A percentile compares a stretch with the other conserved stretches of the same genome.
Evolutionary conservation across 2,888 invertebrate genomes (phyloP).

Genomic region (Ennomos erosarius): DNA sequence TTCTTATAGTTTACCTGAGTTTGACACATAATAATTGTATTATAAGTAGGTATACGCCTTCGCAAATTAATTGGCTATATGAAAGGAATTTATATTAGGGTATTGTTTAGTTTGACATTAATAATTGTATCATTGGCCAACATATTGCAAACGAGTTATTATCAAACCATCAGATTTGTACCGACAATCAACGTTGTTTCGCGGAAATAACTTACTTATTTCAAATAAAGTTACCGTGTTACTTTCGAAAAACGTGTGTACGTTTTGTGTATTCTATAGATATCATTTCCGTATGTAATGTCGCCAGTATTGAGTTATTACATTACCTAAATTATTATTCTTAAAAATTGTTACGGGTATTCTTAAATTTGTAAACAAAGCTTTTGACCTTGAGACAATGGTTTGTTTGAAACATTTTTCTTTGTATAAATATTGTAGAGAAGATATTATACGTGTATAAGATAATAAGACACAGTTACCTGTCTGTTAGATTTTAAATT

Average conservation of each 20-base stretch:
- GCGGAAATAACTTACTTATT: slow-evolving; percentile 8
- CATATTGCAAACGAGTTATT: slow-evolving; percentile 5
- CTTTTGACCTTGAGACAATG: neutral
- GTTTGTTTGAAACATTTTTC: neutral
- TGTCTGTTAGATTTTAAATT: too few relatives aligned
- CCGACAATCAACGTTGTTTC: slow-evolving; percentile 4
- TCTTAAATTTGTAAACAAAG: neutral
- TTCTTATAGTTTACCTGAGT: slow-evolving; percentile 13
- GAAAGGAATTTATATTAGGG: slow-evolving; percentile 29
- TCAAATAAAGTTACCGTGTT: neutral
- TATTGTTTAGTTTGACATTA: slow-evolving; percentile 23
- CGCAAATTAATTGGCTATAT: too few relatives aligned
- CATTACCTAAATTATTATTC: too few relatives aligned
- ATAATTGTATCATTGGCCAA: slow-evolving; percentile 7
- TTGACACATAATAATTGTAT: slow-evolving; percentile 25
- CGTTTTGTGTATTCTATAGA: too few relatives aligned
- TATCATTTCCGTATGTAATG: slow-evolving; percentile 1
- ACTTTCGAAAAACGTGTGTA: too few relatives aligned
- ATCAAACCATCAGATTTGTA: neutral
- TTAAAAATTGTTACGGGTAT: neutral
- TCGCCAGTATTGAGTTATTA: neutral
- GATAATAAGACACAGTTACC: too few relatives aligned
- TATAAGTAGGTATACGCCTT: neutral
- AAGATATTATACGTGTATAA: too few relatives aligned
- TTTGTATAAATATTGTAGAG: neutral